These are phyloP conservation scores for Miniopterus natalensis DNA, from an alignment of 2,113 vertebrate genomes.

Conservation along the genomic window DNA sequence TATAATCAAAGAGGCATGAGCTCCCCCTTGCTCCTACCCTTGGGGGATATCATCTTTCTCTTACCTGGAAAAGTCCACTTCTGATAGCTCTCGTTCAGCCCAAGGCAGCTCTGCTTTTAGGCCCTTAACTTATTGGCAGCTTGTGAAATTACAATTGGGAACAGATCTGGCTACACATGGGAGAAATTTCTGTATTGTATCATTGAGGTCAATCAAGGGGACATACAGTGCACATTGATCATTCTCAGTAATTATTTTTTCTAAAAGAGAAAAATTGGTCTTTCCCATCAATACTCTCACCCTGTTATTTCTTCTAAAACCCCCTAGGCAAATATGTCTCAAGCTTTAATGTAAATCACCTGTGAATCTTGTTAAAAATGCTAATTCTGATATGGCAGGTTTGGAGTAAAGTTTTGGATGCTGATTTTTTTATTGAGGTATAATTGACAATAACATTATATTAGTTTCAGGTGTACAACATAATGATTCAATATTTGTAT, in stretches of 20 bases:
- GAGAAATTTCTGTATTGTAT: not conserved
- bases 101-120: not conserved
- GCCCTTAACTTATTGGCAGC: slow-evolving; percentile 30
- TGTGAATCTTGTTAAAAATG: not conserved
- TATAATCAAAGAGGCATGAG: slow-evolving; percentile 63
- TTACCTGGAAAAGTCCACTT: slow-evolving; percentile 30
- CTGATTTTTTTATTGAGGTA: not conserved
- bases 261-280: slow-evolving; percentile 37
- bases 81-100: not conserved
- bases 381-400: not conserved
- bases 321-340: not conserved
- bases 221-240: not conserved
- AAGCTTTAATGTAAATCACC: slow-evolving; percentile 37
- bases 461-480: not conserved
- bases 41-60: slow-evolving; percentile 67
- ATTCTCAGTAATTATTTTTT: slow-evolving; percentile 43
- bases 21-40: slow-evolving; percentile 14
- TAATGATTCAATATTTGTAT: not conserved
- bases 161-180: not conserved
- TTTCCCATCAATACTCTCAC: not conserved
- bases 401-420: not conserved
- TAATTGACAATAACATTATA: not conserved
- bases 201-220: not conserved
- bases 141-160: slow-evolving; percentile 59
- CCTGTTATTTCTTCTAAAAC: not conserved